A percentile compares a stretch with the other conserved stretches of the same genome.
These are phyloP conservation scores for Crotalus tigris DNA, from an alignment of 2,113 vertebrate genomes.

Conservation along the genomic window DNA sequence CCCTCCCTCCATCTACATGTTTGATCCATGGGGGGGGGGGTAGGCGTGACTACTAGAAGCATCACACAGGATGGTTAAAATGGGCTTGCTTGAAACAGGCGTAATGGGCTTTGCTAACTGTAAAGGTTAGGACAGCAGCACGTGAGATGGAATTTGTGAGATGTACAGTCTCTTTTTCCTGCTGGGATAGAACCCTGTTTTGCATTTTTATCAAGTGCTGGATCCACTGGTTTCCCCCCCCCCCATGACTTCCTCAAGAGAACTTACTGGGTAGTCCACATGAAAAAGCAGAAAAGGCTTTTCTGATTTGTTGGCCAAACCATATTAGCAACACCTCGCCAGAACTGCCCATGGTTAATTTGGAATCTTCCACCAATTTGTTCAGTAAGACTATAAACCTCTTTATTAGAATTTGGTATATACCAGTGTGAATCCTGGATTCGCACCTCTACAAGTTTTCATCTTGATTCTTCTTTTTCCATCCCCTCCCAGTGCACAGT, in stretches of 20 bases:
- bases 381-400: background rate
- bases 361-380: background rate
- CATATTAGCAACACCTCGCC: too few relatives aligned
- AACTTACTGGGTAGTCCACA: background rate
- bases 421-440: background rate
- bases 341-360: background rate
- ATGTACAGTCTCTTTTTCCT: background rate
- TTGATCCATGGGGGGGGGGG: background rate
- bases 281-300: background rate
- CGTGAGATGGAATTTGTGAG: background rate
- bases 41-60: background rate
- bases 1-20: background rate
- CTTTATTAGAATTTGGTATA: background rate
- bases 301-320: background rate
- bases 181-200: background rate
- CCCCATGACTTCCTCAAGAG: background rate
- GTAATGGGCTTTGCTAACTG: background rate
- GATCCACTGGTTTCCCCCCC: background rate
- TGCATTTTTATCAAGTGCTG: background rate
- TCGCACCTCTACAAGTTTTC: background rate
- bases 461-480: background rate
- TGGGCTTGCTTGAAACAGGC: background rate
- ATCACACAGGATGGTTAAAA: background rate
- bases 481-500: background rate
- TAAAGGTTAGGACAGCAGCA: background rate